A percentile compares a stretch with the other conserved stretches of the same genome.
phyloP scores from a whole-genome alignment of 1,140 invertebrate genomes.

The Ceratina calcarata region DNA sequence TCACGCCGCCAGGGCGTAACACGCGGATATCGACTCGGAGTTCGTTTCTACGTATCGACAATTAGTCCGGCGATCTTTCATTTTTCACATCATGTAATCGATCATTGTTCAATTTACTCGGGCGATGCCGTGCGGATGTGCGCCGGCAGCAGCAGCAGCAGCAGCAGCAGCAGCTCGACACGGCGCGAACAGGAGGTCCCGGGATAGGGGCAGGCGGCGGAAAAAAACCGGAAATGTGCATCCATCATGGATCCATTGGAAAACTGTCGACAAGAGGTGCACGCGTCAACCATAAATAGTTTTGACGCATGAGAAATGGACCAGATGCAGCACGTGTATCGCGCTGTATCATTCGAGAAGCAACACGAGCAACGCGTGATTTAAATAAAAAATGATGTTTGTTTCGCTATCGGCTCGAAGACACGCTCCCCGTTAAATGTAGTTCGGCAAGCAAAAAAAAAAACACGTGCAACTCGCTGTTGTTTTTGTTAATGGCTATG shows the following conservation, averaged over 20 bases:
- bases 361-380: slow-evolving; percentile 17
- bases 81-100: slow-evolving; percentile 64
- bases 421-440: too few species aligned
- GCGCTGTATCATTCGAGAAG: slow-evolving; percentile 24
- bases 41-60: slow-evolving; percentile 53
- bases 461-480: too few species aligned
- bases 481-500: too few species aligned
- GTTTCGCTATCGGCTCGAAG: not conserved
- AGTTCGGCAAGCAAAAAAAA: too few species aligned
- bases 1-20: slow-evolving; percentile 21
- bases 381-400: slow-evolving; percentile 34
- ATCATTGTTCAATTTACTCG: slow-evolving; percentile 67
- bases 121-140: slow-evolving; percentile 32
- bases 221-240: slow-evolving; percentile 57
- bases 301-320: slow-evolving; percentile 65
- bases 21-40: slow-evolving; percentile 28
- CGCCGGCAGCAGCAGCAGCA: not conserved
- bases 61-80: slow-evolving; percentile 58
- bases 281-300: slow-evolving; percentile 62
- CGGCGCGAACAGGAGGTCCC: too few species aligned
- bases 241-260: slow-evolving; percentile 67
- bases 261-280: slow-evolving; percentile 62
- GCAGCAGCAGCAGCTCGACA: not conserved
- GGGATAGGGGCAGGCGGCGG: not conserved
- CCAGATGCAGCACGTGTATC: slow-evolving; percentile 49